Evolutionary conservation across 2,888 invertebrate species (phyloP).

Genomic region (Agriopis aurantiaria): DNA sequence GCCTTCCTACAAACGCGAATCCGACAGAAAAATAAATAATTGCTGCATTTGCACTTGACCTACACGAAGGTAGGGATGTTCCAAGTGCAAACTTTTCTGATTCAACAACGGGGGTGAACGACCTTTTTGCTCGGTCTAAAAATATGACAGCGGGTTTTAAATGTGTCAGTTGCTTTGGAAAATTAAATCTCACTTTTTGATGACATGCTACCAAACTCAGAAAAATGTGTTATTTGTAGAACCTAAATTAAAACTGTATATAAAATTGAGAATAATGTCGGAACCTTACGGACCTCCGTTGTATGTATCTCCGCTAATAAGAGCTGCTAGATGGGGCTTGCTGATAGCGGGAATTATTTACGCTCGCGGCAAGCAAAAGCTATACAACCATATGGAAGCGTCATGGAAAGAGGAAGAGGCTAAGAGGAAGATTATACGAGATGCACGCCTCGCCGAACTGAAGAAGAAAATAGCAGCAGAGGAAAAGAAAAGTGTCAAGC

Average conservation of each 20-base stretch:
- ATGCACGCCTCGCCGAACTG: conserved; percentile 61
- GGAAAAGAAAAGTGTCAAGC: conserved; percentile 61
- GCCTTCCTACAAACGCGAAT: conserved; percentile 74
- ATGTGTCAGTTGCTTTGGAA: conserved; percentile 28
- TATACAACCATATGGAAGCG: conserved; percentile 64
- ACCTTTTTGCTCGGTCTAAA: conserved; percentile 54
- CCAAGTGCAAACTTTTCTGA: conserved; percentile 46
- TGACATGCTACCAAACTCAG: neutral
- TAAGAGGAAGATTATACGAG: conserved; percentile 65
- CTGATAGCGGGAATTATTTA: conserved; percentile 74
- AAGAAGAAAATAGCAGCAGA: conserved; percentile 67
- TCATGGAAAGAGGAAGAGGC: conserved; percentile 64
- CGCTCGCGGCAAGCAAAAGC: conserved; percentile 63
- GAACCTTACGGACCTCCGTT: conserved; percentile 70
- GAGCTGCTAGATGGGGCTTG: conserved; percentile 68
- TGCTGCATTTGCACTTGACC: conserved; percentile 80
- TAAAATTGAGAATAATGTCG: conserved; percentile 50
- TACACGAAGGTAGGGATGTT: conserved; percentile 69
- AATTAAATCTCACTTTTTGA: conserved; percentile 25
- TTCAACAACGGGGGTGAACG: conserved; percentile 54
- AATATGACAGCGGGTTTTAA: conserved; percentile 38
- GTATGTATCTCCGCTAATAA: conserved; percentile 75
- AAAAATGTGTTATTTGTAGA: neutral
- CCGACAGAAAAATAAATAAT: conserved; percentile 67
- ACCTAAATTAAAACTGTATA: neutral